Percentiles rank a stretch among this genome's conserved stretches.
phyloP scores from a whole-genome alignment of 2,888 invertebrate species.

The Odontomyia ornata region DNA sequence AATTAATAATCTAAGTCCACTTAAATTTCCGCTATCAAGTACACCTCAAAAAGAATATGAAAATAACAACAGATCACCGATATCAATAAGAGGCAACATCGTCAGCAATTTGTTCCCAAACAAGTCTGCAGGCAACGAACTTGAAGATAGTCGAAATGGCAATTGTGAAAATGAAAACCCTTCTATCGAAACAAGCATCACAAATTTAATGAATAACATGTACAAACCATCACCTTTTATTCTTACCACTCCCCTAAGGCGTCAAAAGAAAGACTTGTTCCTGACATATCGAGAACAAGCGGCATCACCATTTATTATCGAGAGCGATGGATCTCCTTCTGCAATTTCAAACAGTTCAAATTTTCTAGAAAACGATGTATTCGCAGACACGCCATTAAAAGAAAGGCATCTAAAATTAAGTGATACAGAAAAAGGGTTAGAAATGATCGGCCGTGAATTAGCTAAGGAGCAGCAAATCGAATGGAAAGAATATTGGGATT shows the following conservation, averaged over 20 bases:
- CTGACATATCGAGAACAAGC: slow-evolving; percentile 55
- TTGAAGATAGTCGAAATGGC: slow-evolving; percentile 38
- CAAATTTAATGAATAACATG: background rate
- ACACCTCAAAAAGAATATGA: slow-evolving; percentile 10
- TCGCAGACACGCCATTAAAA: slow-evolving; percentile 55
- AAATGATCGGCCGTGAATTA: slow-evolving; percentile 77
- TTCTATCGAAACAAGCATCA: background rate
- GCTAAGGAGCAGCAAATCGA: slow-evolving; percentile 77
- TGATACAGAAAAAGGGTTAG: slow-evolving; percentile 89
- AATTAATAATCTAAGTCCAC: slow-evolving; percentile 52
- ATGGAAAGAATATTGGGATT: slow-evolving; percentile 95
- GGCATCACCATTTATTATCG: slow-evolving; percentile 51
- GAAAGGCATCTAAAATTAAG: slow-evolving; percentile 68
- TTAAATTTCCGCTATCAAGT: slow-evolving; percentile 21
- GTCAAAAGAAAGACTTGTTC: slow-evolving; percentile 55
- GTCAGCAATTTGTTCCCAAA: slow-evolving; percentile 41
- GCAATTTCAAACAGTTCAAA: slow-evolving; percentile 8
- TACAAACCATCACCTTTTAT: slow-evolving; percentile 5
- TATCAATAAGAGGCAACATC: slow-evolving; percentile 11
- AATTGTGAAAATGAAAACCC: slow-evolving; percentile 22
- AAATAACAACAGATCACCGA: slow-evolving; percentile 42
- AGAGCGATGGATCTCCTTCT: slow-evolving; percentile 48
- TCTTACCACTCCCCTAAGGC: slow-evolving; percentile 44
- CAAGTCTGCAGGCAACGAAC: slow-evolving; percentile 35
- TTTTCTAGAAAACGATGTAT: slow-evolving; percentile 48